Percentiles rank a stretch among this genome's conserved stretches.
phyloP scores from a whole-genome alignment of 64 coral and sea anemone genomes.

The Actinia tenebrosa region DNA sequence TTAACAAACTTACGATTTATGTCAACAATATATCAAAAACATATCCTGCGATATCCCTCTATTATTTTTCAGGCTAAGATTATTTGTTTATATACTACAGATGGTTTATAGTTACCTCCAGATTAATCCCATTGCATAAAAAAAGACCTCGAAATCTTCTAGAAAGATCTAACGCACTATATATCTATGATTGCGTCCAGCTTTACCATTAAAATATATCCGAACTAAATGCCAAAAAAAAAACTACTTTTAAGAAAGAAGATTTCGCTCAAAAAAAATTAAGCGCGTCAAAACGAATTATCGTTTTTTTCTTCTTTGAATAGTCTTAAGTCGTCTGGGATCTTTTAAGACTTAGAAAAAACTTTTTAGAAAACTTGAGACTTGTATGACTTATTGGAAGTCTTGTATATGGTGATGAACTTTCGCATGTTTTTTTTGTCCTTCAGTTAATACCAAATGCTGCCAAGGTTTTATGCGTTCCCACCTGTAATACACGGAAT shows the following conservation, averaged over 20 bases:
- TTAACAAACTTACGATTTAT: too few relatives aligned
- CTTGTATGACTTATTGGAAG: background rate
- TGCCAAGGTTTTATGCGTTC: background rate
- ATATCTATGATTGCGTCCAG: background rate
- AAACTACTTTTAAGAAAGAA: too few relatives aligned
- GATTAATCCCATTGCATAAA: background rate
- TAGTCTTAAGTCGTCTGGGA: background rate
- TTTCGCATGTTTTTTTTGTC: background rate
- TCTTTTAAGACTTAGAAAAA: background rate
- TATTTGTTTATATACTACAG: background rate
- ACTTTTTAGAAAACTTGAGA: too few relatives aligned
- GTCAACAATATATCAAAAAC: background rate
- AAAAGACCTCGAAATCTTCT: background rate
- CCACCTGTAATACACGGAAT: conserved; percentile 1
- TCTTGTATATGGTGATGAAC: background rate
- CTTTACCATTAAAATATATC: too few relatives aligned
- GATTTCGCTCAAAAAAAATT: too few relatives aligned
- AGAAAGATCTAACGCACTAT: background rate
- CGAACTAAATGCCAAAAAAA: too few relatives aligned
- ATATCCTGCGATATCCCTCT: background rate
- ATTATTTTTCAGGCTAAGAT: background rate
- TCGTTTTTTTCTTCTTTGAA: background rate
- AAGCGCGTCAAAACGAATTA: background rate
- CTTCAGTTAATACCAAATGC: background rate
- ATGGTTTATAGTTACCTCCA: background rate